These are phyloP conservation scores for Hippocampus kuda DNA, from an alignment of 2,797 vertebrate genomes.

Conservation along the genomic window DNA sequence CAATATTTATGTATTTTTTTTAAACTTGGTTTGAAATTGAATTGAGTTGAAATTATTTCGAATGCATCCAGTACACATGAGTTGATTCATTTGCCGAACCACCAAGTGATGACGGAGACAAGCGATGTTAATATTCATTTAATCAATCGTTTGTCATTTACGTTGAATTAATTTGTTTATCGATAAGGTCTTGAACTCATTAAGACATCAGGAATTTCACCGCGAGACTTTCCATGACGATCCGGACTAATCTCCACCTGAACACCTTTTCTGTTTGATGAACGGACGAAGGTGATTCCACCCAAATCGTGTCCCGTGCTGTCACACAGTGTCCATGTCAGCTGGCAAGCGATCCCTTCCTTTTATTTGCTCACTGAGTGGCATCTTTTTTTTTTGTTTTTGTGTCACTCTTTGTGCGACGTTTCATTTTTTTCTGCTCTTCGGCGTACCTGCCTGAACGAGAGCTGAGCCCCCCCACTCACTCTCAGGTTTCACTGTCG, in stretches of 20 bases:
- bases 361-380: background rate
- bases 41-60: too few species aligned
- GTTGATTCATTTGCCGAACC: background rate
- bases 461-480: background rate
- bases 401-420: background rate
- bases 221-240: background rate
- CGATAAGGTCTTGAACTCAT: background rate
- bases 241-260: background rate
- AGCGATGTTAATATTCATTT: background rate
- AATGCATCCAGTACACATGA: too few species aligned
- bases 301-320: too few species aligned
- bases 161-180: background rate
- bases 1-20: too few species aligned
- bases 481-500: conserved; percentile 43
- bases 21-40: too few species aligned
- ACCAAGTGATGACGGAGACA: background rate
- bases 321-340: background rate
- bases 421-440: background rate
- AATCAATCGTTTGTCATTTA: background rate
- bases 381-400: background rate
- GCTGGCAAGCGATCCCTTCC: background rate
- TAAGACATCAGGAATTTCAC: background rate
- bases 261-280: background rate
- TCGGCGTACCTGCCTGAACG: background rate
- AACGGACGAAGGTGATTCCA: background rate